Percentiles rank a stretch among this genome's conserved stretches.
Conservation (phyloP, 2,888 invertebrate genomes). For the Copidosoma aretas region DNA sequence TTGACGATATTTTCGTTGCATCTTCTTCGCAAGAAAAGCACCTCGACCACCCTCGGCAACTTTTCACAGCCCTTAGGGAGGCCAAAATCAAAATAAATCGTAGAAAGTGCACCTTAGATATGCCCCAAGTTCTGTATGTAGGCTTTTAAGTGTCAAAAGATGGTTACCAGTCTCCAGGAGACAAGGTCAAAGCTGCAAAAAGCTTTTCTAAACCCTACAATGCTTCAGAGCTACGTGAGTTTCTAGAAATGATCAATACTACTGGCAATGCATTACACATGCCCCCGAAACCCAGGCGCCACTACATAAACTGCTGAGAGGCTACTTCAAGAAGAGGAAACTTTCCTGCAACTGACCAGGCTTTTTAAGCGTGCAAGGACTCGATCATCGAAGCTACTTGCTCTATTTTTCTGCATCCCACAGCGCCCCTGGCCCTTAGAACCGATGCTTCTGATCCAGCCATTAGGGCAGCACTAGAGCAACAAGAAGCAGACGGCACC, state of each 20-base stretch:
- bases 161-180: constrained; percentile 11
- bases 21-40: constrained; percentile 22
- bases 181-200: too few relatives aligned
- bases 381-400: background rate
- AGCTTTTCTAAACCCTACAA: too few relatives aligned
- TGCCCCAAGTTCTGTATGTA: constrained; percentile 4
- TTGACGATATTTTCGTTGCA: constrained; percentile 30
- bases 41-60: constrained; percentile 3
- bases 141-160: constrained; percentile 12
- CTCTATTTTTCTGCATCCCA: background rate
- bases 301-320: constrained; percentile 1
- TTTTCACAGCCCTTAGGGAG: constrained; percentile 12
- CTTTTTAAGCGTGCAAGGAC: background rate
- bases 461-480: background rate
- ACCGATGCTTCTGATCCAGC: constrained; percentile 11
- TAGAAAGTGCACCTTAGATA: constrained; percentile 7
- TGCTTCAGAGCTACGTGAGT: too few relatives aligned
- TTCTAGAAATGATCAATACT: constrained; percentile 57
- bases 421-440: background rate
- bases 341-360: constrained; percentile 9
- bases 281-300: constrained; percentile 49
- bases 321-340: constrained; percentile 34
- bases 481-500: background rate
- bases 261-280: constrained; percentile 53
- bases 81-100: constrained; percentile 30